phyloP scores from a whole-genome alignment of 2,888 invertebrate species.

The Anarsia innoxiella region DNA sequence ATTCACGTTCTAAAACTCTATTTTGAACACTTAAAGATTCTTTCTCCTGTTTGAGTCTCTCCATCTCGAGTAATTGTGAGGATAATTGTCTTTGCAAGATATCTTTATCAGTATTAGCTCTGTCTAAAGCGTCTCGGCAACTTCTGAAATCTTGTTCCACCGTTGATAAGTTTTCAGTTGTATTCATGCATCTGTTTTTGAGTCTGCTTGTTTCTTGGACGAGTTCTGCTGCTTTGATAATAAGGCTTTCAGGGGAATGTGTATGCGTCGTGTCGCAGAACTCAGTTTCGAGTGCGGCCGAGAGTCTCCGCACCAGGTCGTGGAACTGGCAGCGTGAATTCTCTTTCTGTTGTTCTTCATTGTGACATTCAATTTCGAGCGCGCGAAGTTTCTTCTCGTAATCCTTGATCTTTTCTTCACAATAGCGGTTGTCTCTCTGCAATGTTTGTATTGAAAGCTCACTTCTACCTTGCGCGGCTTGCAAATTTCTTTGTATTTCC shows the following conservation, averaged over 20 bases:
- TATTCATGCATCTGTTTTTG: slow-evolving; percentile 76
- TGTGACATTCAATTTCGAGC: slow-evolving; percentile 81
- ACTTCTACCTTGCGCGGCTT: slow-evolving; percentile 75
- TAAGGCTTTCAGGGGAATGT: slow-evolving; percentile 80
- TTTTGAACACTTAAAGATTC: slow-evolving; percentile 83
- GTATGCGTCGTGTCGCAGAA: slow-evolving; percentile 79
- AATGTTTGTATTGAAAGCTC: slow-evolving; percentile 84
- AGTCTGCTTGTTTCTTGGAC: slow-evolving; percentile 82
- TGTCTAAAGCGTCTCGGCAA: slow-evolving; percentile 79
- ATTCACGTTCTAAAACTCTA: slow-evolving; percentile 82
- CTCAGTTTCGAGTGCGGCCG: slow-evolving; percentile 82
- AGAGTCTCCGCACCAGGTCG: slow-evolving; percentile 82
- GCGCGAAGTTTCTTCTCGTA: slow-evolving; percentile 83
- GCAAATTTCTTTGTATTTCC: slow-evolving; percentile 83
- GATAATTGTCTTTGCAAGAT: slow-evolving; percentile 83
- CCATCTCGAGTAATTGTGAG: slow-evolving; percentile 81
- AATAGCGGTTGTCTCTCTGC: slow-evolving; percentile 81
- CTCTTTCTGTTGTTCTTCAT: slow-evolving; percentile 85
- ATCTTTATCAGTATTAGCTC: slow-evolving; percentile 81
- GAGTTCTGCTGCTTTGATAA: slow-evolving; percentile 85
- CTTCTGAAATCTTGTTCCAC: slow-evolving; percentile 80
- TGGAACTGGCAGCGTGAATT: slow-evolving; percentile 79
- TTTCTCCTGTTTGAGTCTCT: slow-evolving; percentile 84
- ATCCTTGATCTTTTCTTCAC: slow-evolving; percentile 86
- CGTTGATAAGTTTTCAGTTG: slow-evolving; percentile 75